Evolutionary conservation across 1,140 invertebrate species (phyloP).

Genomic region (Holcopasites calliopsidis): DNA sequence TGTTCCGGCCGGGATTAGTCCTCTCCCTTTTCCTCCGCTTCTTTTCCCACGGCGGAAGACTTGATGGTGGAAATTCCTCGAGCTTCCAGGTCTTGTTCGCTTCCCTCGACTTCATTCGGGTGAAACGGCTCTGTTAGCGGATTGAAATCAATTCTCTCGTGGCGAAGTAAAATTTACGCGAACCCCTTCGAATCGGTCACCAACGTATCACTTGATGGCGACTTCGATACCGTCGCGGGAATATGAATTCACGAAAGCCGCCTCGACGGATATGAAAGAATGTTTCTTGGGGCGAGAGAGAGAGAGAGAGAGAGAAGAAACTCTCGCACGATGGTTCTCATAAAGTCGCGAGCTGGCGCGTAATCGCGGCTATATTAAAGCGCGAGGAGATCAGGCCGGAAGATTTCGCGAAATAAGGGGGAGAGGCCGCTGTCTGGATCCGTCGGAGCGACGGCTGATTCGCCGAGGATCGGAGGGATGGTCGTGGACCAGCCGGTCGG

Average conservation of each 20-base stretch:
- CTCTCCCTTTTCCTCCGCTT: neutral
- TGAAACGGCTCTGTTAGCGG: conserved; percentile 5
- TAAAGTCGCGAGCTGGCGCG: conserved; percentile 60
- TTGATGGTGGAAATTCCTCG: conserved; percentile 13
- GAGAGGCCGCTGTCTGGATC: neutral
- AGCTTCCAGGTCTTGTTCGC: neutral
- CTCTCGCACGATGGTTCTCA: conserved; percentile 49
- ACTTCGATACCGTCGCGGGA: neutral
- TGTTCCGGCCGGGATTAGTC: neutral
- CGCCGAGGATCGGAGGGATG: too few species aligned
- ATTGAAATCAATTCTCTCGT: neutral
- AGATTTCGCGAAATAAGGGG: conserved; percentile 54
- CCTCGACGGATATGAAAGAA: conserved; percentile 49
- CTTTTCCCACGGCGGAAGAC: neutral
- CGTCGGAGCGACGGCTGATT: neutral
- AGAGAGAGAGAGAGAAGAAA: neutral
- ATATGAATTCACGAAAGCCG: conserved; percentile 47
- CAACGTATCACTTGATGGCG: neutral
- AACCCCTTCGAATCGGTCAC: neutral
- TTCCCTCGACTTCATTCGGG: neutral
- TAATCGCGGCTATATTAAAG: conserved; percentile 61
- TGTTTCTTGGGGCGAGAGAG: neutral
- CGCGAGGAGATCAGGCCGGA: conserved; percentile 49
- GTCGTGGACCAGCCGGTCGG: too few species aligned
- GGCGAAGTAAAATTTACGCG: neutral